Conservation (phyloP, 2,797 vertebrate species). For the Typhlichthys subterraneus region DNA sequence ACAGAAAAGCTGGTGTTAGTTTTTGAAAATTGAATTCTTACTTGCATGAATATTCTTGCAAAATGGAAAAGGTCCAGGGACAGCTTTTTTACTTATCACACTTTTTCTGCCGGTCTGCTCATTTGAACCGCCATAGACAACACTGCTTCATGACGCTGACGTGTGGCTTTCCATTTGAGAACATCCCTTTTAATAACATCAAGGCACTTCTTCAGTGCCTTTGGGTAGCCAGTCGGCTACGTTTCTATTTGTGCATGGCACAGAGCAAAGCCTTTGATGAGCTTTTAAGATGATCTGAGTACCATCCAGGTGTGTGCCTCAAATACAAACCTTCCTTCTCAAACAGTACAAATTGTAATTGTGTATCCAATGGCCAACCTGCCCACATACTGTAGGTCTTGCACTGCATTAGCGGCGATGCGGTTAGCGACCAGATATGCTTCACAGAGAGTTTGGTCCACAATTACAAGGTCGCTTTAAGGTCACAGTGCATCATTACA, state of each 20-base stretch:
- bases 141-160: neutral
- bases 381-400: slow-evolving; percentile 22
- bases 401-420: slow-evolving; percentile 32
- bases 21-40: slow-evolving; percentile 59
- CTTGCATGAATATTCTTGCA: slow-evolving; percentile 8
- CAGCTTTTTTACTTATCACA: neutral
- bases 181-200: neutral
- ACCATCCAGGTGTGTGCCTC: slow-evolving; percentile 20
- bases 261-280: slow-evolving; percentile 28
- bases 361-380: slow-evolving; percentile 39
- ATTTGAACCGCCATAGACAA: neutral
- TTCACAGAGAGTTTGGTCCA: slow-evolving; percentile 2
- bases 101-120: neutral
- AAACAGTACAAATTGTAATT: slow-evolving; percentile 38
- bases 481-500: slow-evolving; percentile 20
- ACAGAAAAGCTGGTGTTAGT: slow-evolving; percentile 43
- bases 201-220: neutral
- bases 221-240: slow-evolving; percentile 1
- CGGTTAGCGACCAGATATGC: slow-evolving; percentile 6
- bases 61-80: slow-evolving; percentile 10
- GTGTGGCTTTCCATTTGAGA: neutral
- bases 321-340: slow-evolving; percentile 37
- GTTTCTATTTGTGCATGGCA: slow-evolving; percentile 23
- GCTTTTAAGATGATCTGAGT: slow-evolving; percentile 48
- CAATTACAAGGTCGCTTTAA: slow-evolving; percentile 37